Conservation (phyloP, 2,113 vertebrate genomes). For the Xenopus laevis region DNA sequence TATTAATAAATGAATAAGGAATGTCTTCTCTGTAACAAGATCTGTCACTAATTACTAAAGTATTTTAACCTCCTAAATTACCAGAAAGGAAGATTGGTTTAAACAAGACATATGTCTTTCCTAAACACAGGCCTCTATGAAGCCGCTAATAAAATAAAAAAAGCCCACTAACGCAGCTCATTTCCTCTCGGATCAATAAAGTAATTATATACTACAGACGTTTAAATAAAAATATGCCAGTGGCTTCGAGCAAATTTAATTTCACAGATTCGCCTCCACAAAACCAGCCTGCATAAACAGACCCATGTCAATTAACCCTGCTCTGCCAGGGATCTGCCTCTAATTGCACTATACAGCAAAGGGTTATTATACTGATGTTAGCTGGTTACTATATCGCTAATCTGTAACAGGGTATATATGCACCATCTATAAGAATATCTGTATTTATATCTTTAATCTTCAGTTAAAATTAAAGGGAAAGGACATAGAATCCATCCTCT, state of each 20-base stretch:
- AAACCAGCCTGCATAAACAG: constrained; percentile 36
- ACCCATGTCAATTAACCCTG: constrained; percentile 38
- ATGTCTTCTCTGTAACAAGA: constrained; percentile 41
- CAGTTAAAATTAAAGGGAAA: too few species aligned
- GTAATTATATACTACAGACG: constrained; percentile 46
- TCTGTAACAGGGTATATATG: too few species aligned
- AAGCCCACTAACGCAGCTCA: constrained; percentile 39
- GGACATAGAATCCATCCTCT: too few species aligned
- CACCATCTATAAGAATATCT: too few species aligned
- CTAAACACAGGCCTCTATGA: constrained; percentile 40
- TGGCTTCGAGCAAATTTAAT: constrained; percentile 43
- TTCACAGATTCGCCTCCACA: constrained; percentile 41
- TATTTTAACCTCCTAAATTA: constrained; percentile 45
- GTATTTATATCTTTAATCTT: too few species aligned
- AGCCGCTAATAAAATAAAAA: constrained; percentile 42
- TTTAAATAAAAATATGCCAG: constrained; percentile 46
- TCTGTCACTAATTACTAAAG: constrained; percentile 46
- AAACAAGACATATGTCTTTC: constrained; percentile 45
- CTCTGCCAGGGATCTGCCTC: constrained; percentile 35
- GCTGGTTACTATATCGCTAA: too few species aligned
- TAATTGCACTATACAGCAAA: constrained; percentile 18
- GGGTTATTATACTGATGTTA: constrained; percentile 17
- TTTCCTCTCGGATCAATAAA: constrained; percentile 46
- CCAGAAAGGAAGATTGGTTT: constrained; percentile 41
- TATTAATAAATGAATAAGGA: constrained; percentile 42